Conservation (phyloP, 2,888 invertebrate species). For the Anthrax anthrax region DNA sequence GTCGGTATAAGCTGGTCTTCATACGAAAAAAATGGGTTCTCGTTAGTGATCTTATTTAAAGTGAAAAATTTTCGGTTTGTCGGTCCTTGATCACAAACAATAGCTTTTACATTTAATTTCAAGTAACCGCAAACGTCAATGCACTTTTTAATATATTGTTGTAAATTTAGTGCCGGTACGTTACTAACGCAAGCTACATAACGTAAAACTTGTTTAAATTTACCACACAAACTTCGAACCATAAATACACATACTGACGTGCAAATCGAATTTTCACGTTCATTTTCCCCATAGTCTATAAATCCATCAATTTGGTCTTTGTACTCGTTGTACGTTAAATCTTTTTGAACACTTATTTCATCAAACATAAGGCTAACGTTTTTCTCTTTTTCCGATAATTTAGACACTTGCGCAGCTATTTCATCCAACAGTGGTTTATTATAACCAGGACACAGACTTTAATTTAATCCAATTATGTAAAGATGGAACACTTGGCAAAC, state of each 20-base stretch:
- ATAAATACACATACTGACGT: slow-evolving; percentile 2
- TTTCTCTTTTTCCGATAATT: not conserved
- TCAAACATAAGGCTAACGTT: slow-evolving; percentile 3
- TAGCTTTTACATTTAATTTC: too few species aligned
- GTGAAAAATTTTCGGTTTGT: not conserved
- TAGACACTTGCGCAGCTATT: not conserved
- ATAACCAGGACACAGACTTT: too few species aligned
- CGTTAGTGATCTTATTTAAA: too few species aligned
- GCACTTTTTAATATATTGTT: slow-evolving; percentile 1
- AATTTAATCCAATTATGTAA: too few species aligned
- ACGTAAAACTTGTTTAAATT: slow-evolving; percentile 1
- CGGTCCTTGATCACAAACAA: not conserved
- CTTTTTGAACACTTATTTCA: slow-evolving; percentile 3
- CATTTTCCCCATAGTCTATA: slow-evolving; percentile 4
- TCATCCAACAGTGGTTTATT: too few species aligned
- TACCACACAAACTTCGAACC: slow-evolving; percentile 4
- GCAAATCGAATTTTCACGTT: not conserved
- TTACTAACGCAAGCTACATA: slow-evolving; percentile 3
- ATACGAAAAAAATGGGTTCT: not conserved
- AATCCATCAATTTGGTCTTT: slow-evolving; percentile 4
- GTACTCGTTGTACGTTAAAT: slow-evolving; percentile 4
- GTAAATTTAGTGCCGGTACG: not conserved
- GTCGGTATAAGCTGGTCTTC: not conserved
- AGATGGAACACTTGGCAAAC: too few species aligned
- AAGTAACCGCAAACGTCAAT: not conserved